Conservation (phyloP, 2,888 invertebrate genomes). For the Nomada hirtipes region DNA sequence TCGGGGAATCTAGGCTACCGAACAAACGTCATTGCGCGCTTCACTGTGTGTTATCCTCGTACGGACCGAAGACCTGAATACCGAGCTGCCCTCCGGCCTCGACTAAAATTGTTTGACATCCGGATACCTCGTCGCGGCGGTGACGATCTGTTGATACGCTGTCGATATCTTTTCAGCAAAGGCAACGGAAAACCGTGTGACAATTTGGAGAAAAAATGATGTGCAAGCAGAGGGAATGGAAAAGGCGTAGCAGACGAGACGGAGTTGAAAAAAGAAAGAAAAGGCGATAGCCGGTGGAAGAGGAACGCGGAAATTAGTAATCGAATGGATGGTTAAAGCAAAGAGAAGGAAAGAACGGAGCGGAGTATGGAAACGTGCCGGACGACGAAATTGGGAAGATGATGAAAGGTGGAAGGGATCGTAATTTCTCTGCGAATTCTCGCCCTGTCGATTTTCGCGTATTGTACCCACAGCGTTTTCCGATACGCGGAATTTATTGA, state of each 20-base stretch:
- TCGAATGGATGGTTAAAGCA: background rate
- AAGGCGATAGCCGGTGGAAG: background rate
- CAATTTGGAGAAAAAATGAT: background rate
- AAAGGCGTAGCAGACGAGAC: too few species aligned
- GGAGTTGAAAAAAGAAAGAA: too few species aligned
- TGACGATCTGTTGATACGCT: constrained; percentile 33
- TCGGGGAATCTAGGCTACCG: constrained; percentile 77
- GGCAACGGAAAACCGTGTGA: background rate
- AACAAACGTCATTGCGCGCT: constrained; percentile 51
- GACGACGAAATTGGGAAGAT: constrained; percentile 28
- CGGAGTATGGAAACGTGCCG: background rate
- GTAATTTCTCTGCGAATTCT: constrained; percentile 44
- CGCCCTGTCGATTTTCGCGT: constrained; percentile 24
- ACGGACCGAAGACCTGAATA: constrained; percentile 74
- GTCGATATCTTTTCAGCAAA: constrained; percentile 26
- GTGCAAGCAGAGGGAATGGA: background rate
- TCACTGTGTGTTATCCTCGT: constrained; percentile 13
- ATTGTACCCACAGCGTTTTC: constrained; percentile 35
- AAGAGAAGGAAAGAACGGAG: background rate
- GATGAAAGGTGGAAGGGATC: constrained; percentile 14
- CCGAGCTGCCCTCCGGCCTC: constrained; percentile 55
- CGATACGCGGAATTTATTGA: constrained; percentile 51
- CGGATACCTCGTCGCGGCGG: constrained; percentile 30
- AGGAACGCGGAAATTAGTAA: background rate
- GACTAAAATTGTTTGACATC: constrained; percentile 60